Conservation (phyloP, 2,797 vertebrate species). For the Phataginus tricuspis region DNA sequence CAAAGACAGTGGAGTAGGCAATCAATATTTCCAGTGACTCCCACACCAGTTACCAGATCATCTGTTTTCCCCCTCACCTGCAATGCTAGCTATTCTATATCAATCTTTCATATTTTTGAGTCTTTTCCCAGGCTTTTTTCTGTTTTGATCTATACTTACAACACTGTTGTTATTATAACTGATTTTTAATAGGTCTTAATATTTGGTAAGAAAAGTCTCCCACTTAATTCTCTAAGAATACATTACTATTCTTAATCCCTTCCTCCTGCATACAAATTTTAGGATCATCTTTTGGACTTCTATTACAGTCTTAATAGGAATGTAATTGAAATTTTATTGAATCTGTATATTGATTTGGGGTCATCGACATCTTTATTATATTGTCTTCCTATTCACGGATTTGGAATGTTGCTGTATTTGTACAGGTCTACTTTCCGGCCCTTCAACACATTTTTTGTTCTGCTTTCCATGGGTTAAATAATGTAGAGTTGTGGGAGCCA, state of each 20-base stretch:
- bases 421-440: neutral
- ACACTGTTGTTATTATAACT: neutral
- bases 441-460: neutral
- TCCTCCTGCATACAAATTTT: neutral
- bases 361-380: neutral
- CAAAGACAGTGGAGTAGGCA: neutral
- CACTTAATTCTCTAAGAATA: neutral
- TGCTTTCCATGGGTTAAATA: neutral
- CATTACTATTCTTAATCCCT: neutral
- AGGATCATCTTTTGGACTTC: neutral
- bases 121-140: neutral
- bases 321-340: neutral
- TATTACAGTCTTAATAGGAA: neutral
- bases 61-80: neutral
- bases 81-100: neutral
- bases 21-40: neutral
- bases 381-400: neutral
- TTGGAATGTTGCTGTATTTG: neutral
- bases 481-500: neutral
- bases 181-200: slow-evolving; percentile 8
- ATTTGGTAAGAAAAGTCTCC: neutral
- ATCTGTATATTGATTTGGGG: neutral
- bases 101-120: neutral
- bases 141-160: neutral
- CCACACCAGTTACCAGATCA: neutral